Conservation (phyloP, 2,797 vertebrate genomes). For the Eospalax fontanierii region DNA sequence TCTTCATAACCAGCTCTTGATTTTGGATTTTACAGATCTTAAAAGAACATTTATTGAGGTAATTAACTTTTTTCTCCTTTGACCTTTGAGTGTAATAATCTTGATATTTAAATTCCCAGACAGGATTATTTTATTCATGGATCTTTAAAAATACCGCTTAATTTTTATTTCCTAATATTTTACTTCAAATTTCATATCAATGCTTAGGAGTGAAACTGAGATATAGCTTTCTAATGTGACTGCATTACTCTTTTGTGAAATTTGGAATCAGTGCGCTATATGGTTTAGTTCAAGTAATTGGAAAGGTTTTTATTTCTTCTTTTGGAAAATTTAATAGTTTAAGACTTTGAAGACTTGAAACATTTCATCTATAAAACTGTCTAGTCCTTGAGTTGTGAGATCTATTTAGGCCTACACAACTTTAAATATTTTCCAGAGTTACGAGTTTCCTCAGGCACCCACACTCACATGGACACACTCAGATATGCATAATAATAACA, state of each 20-base stretch:
- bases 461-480: too few relatives aligned
- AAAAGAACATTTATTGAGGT: neutral
- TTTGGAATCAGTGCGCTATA: neutral
- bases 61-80: neutral
- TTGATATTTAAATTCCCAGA: neutral
- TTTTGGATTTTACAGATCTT: constrained; percentile 5
- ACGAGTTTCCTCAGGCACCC: neutral
- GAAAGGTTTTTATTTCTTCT: neutral
- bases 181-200: constrained; percentile 23
- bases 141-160: neutral
- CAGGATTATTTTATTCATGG: neutral
- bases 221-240: neutral
- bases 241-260: neutral
- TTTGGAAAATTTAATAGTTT: constrained; percentile 34
- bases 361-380: constrained; percentile 13
- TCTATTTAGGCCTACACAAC: neutral
- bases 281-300: constrained; percentile 16
- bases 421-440: neutral
- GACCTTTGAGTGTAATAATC: neutral
- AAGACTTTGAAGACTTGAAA: constrained; percentile 14
- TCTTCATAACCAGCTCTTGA: neutral
- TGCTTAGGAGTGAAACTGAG: neutral
- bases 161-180: constrained; percentile 36
- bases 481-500: too few relatives aligned
- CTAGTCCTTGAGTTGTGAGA: neutral